Conservation (phyloP, 2,888 invertebrate genomes). For the Troides oblongomaculatus region DNA sequence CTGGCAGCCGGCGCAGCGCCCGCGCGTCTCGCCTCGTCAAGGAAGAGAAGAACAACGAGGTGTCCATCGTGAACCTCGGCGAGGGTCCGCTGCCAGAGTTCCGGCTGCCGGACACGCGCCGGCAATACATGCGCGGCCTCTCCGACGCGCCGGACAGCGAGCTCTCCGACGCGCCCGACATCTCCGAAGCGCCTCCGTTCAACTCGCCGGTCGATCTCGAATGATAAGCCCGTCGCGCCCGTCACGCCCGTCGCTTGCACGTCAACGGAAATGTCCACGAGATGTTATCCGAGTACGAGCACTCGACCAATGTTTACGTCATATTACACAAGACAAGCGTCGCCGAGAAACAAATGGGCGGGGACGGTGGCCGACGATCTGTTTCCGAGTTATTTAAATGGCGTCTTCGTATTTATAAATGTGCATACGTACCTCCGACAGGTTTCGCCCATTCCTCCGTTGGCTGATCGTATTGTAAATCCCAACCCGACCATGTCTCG, state of each 20-base stretch:
- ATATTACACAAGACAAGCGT: too few species aligned
- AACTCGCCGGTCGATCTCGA: slow-evolving; percentile 17
- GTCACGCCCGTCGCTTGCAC: not conserved
- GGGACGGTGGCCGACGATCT: too few species aligned
- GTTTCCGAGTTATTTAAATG: too few species aligned
- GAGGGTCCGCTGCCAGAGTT: slow-evolving; percentile 51
- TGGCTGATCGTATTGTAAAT: too few species aligned
- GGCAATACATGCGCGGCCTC: slow-evolving; percentile 49
- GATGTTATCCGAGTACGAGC: too few species aligned
- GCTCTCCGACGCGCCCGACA: slow-evolving; percentile 13
- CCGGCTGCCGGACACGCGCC: slow-evolving; percentile 48
- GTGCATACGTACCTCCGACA: too few species aligned
- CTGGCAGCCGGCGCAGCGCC: slow-evolving; percentile 35
- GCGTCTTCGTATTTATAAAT: too few species aligned
- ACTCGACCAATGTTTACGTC: too few species aligned
- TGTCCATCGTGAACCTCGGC: slow-evolving; percentile 50
- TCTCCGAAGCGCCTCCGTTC: too few species aligned
- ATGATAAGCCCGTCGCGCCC: not conserved
- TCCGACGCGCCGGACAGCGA: slow-evolving; percentile 15
- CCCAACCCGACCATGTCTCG: too few species aligned
- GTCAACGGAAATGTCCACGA: not conserved
- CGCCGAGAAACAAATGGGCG: too few species aligned
- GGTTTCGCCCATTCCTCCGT: too few species aligned
- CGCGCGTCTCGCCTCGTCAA: slow-evolving; percentile 40
- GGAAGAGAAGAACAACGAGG: slow-evolving; percentile 44